Conservation (phyloP, 2,888 invertebrate species). For the Saturnia japonica region DNA sequence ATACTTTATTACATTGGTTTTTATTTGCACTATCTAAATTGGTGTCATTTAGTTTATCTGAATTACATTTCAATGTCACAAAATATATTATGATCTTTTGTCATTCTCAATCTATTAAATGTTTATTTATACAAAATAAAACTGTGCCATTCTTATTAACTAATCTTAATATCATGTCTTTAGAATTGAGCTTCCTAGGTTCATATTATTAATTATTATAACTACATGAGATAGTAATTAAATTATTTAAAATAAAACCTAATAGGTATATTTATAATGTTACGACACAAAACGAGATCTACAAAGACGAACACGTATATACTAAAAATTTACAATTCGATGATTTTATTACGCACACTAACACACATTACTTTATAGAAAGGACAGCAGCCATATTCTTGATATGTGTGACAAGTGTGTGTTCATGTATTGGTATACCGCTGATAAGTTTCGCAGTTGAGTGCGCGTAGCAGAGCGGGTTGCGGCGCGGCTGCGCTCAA, state of each 20-base stretch:
- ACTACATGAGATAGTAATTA: background rate
- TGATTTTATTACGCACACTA: slow-evolving; percentile 21
- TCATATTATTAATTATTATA: slow-evolving; percentile 9
- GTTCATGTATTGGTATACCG: background rate
- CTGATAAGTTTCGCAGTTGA: slow-evolving; percentile 14
- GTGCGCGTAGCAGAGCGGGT: slow-evolving; percentile 31
- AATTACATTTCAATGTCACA: slow-evolving; percentile 38
- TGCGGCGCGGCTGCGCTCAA: slow-evolving; percentile 43
- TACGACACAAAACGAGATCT: slow-evolving; percentile 21
- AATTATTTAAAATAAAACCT: background rate
- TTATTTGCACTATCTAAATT: slow-evolving; percentile 25
- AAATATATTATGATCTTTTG: slow-evolving; percentile 42
- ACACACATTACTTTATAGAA: slow-evolving; percentile 9
- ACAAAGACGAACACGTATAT: slow-evolving; percentile 13
- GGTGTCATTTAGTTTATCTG: slow-evolving; percentile 32
- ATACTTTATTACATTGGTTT: background rate
- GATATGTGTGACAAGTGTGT: slow-evolving; percentile 24
- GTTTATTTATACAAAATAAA: slow-evolving; percentile 23
- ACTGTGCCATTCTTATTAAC: slow-evolving; percentile 26
- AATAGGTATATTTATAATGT: background rate
- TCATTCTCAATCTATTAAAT: slow-evolving; percentile 9
- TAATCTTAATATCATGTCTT: slow-evolving; percentile 39
- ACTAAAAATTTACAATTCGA: slow-evolving; percentile 23
- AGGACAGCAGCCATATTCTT: slow-evolving; percentile 11
- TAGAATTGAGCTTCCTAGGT: slow-evolving; percentile 63